Conservation (phyloP, 2,888 invertebrate genomes). For the Heteropelma amictum region DNA sequence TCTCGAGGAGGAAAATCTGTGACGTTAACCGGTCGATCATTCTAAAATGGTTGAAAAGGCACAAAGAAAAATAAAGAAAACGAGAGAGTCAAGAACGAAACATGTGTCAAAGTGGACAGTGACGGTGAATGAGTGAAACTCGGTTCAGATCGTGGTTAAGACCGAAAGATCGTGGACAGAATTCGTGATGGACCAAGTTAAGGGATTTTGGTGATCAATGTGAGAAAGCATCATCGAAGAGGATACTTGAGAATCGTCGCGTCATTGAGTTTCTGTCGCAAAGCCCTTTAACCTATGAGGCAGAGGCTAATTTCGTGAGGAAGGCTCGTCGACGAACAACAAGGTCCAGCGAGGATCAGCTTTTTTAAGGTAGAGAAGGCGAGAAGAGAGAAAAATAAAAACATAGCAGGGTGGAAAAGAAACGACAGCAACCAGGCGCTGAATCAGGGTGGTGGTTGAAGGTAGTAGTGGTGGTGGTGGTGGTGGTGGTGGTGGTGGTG, state of each 20-base stretch:
- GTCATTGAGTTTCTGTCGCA: not conserved
- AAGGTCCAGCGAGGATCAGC: constrained; percentile 1
- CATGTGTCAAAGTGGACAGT: not conserved
- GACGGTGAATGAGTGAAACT: constrained; percentile 22
- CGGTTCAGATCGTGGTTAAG: not conserved
- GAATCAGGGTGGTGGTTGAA: constrained; percentile 52
- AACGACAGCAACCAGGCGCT: constrained; percentile 38
- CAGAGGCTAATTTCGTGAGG: constrained; percentile 38
- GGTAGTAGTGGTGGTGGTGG: constrained; percentile 32
- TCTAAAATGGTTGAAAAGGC: not conserved
- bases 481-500: constrained; percentile 45
- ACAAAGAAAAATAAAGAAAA: not conserved
- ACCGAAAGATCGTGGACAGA: too few relatives aligned
- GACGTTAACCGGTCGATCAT: constrained; percentile 2
- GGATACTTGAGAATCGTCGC: not conserved
- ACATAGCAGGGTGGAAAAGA: constrained; percentile 7
- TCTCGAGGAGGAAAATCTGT: not conserved
- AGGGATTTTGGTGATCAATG: not conserved
- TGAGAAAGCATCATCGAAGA: not conserved
- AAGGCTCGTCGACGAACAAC: constrained; percentile 32
- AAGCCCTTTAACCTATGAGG: not conserved
- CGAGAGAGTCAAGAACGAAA: not conserved
- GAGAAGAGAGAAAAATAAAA: not conserved
- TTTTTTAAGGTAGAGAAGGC: constrained; percentile 16
- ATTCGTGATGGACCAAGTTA: too few relatives aligned